Evolutionary conservation across 2,888 invertebrate genomes (phyloP), one percentile per base, ranked within the genome.

Genomic region (Eutolmus rufibarbis): DNA sequence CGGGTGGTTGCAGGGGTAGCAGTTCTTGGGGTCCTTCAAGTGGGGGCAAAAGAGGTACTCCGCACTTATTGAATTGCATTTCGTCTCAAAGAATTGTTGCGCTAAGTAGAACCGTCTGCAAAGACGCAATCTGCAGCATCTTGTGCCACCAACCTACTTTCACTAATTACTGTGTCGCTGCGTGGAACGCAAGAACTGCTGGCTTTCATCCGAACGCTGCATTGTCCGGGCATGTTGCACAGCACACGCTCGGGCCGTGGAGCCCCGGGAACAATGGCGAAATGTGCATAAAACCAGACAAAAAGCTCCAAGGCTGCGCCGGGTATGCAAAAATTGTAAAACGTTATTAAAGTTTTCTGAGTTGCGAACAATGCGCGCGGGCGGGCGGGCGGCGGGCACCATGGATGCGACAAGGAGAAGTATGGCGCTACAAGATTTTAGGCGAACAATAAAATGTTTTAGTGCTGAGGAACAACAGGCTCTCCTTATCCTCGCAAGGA

Each of bases 281-380:
- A 51, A 81, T 81, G 81, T 81, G 81, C 16, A 81, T 16, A 56
- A 43, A 81, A 37, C 81, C 81, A 46, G 28, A 81, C 81, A 81
- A 56, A 81, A 81, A 51, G 51, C 56, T 81, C 51, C 81, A 56
- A 81, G 81, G 81, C 81, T 56, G 28, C 31, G n/a, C 56, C 14
- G 78, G 81, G 34, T 81, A 81, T 81, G 56, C 81, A 81, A 81
- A 81, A 56, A 81, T 66, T 81, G 56, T 81, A 28, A 81, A 81
- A 81, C 81, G 81, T 81, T 81, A 81, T 81, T 81, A 81, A 81
- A 81, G 81, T 81, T 81, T 81, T 51, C 81, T 51, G 81, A 81
- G 56, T 31, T 81, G 56, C 23, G 51, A 81, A 81, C 81, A 81
- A 81, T 56, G 81, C 51, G 19, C 2, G 28, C 31, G 81, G 23